Conservation (phyloP, 2,888 invertebrate species). For the Agrochola litura region DNA sequence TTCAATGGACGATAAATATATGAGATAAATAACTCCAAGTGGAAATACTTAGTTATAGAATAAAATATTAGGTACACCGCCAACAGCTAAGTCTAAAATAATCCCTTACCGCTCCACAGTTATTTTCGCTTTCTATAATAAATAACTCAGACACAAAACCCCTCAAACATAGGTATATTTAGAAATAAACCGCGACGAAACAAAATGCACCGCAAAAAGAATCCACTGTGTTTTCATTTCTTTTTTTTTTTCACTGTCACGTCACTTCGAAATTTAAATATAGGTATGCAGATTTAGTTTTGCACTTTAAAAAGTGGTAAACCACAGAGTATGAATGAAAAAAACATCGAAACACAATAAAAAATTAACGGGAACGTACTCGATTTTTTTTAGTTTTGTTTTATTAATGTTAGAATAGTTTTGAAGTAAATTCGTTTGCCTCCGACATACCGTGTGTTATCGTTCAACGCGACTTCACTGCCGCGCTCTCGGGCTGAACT, state of each 20-base stretch:
- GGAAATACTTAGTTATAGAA: slow-evolving; percentile 60
- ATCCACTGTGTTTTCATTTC: slow-evolving; percentile 52
- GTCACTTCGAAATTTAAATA: slow-evolving; percentile 65
- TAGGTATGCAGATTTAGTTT: slow-evolving; percentile 24
- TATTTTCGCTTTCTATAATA: slow-evolving; percentile 85
- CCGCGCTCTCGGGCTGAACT: slow-evolving; percentile 80
- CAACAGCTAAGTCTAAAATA: slow-evolving; percentile 82
- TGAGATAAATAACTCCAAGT: slow-evolving; percentile 28
- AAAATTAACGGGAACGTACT: slow-evolving; percentile 51
- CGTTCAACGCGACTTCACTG: slow-evolving; percentile 75
- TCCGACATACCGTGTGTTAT: slow-evolving; percentile 80
- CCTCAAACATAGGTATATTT: slow-evolving; percentile 66
- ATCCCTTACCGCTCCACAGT: slow-evolving; percentile 83
- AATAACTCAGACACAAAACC: slow-evolving; percentile 82
- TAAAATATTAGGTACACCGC: slow-evolving; percentile 72
- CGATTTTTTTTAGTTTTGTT: slow-evolving; percentile 30
- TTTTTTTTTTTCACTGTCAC: slow-evolving; percentile 66
- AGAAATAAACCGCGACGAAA: slow-evolving; percentile 62
- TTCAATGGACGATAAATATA: slow-evolving; percentile 23
- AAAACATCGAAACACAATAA: slow-evolving; percentile 38
- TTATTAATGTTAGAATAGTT: slow-evolving; percentile 33
- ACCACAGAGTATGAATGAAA: slow-evolving; percentile 36
- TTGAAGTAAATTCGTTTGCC: slow-evolving; percentile 70
- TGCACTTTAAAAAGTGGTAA: slow-evolving; percentile 51
- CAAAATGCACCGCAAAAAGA: slow-evolving; percentile 76